phyloP scores from a whole-genome alignment of 2,113 vertebrate species.

The Sisor rabdophorus region DNA sequence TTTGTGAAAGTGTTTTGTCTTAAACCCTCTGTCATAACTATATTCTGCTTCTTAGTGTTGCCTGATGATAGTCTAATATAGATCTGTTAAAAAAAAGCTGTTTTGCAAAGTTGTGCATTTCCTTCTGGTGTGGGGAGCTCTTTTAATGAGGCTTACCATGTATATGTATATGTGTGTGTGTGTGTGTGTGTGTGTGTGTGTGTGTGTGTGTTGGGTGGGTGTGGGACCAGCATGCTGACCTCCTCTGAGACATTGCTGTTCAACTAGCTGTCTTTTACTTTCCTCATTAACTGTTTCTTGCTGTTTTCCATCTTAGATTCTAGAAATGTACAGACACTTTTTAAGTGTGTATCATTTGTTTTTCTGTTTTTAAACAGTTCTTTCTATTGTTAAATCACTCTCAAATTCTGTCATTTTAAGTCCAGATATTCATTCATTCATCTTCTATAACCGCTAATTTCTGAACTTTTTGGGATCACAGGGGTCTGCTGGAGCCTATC shows the following conservation, averaged over 20 bases:
- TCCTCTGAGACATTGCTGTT: conserved; percentile 13
- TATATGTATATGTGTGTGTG: conserved; percentile 16
- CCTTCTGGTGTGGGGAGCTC: neutral
- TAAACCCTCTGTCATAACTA: neutral
- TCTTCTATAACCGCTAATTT: no score
- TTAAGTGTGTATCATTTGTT: neutral
- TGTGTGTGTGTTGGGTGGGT: conserved; percentile 4
- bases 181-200: conserved; percentile 24
- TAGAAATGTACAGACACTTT: neutral
- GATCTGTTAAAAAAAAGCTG: conserved; percentile 1
- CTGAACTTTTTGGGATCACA: no score
- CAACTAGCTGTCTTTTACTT: conserved; percentile 40
- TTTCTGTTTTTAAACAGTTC: neutral
- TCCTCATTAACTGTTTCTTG: conserved; percentile 43
- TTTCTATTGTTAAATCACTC: no score
- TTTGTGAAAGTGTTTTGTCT: conserved; percentile 14
- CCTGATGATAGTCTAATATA: conserved; percentile 26
- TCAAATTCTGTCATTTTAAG: no score
- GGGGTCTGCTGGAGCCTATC: no score
- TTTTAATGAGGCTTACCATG: conserved; percentile 49
- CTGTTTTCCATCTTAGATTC: neutral
- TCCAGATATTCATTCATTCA: no score
- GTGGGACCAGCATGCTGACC: conserved; percentile 25
- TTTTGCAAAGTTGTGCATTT: conserved; percentile 10
- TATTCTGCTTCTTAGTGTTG: neutral